Base-by-base conservation (phyloP, 2,888 invertebrate genomes). In the Eulithis testata region DNA sequence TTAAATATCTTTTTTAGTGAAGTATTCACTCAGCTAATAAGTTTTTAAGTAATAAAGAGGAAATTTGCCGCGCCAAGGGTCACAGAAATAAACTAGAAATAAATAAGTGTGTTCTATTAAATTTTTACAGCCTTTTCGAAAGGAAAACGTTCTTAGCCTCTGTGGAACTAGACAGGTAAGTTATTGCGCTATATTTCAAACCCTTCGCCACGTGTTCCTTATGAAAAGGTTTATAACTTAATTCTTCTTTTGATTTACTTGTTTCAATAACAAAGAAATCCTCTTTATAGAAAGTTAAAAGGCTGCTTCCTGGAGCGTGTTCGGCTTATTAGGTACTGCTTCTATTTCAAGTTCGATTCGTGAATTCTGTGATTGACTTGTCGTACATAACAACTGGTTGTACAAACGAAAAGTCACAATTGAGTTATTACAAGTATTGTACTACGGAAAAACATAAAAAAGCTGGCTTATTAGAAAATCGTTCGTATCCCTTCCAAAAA, bases 141-240 rank as follows among this genome's bases (percentile, higher is more conserved):
- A 43, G 12, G 43, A 49, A 63, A 63, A 40, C 47, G 49, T 60
- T 43, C 47, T 11, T 51, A 66, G 49, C 47, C 55, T 36, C 47
- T 47, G 21, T 56, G 14, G 60, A 55, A 52, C 12, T 9, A 54
- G 11, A n/a, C 27, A 73, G 71, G 75, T 77, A 79, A 82, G 76
- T 77, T 82, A 82, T 81, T 79, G 72, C 75, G 72, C 71, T 75
- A 80, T 84, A 84, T 79, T 80, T 84, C 79, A 82, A 74, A 69
- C 71, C 75, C 70, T 67, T 73, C 78, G 75, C 77, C 84, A 79
- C 77, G 73, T 83, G 82, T 70, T 77, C 73, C 78, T 76, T 77
- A 80, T 68, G 76, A 72, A 60, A 68, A 70, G 73, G 74, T 76
- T 73, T 73, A 75, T 72, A 74, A 65, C 55, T 69, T 74, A 72